Percentiles rank a stretch among this genome's conserved stretches.
Evolutionary conservation across 2,888 invertebrate genomes (phyloP).

Genomic region (Neocrepidodera transversa): DNA sequence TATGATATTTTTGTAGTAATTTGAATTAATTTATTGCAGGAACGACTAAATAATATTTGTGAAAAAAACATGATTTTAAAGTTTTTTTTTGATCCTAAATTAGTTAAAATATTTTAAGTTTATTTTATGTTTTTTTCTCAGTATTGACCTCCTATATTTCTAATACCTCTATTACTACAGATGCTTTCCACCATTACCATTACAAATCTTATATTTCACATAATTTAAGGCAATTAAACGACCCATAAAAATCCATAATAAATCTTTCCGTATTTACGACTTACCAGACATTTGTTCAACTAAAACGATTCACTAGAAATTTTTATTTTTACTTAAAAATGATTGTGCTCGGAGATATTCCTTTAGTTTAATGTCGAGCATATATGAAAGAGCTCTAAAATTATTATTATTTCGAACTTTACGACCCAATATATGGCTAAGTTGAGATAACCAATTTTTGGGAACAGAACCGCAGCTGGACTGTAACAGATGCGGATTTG

Average conservation of each 20-base stretch:
- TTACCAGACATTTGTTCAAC: background rate
- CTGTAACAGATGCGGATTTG: background rate
- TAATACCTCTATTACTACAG: too few relatives aligned
- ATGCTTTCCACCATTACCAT: too few relatives aligned
- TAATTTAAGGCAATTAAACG: background rate
- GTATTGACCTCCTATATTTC: too few relatives aligned
- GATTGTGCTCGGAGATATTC: background rate
- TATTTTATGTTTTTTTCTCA: too few relatives aligned
- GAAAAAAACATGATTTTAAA: too few relatives aligned
- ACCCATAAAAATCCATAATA: background rate
- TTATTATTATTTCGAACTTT: conserved; percentile 22
- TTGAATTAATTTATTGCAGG: too few relatives aligned
- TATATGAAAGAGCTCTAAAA: conserved; percentile 1
- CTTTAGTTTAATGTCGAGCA: background rate
- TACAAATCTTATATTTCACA: background rate
- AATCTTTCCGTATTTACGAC: conserved; percentile 1
- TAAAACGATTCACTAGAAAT: background rate
- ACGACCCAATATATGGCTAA: conserved; percentile 7
- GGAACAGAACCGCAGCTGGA: conserved; percentile 2
- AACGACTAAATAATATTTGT: too few relatives aligned
- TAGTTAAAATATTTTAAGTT: too few relatives aligned
- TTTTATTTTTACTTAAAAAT: conserved; percentile 3
- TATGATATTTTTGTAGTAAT: too few relatives aligned
- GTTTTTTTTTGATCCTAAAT: too few relatives aligned
- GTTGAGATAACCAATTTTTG: conserved; percentile 14